Conservation (phyloP, 2,888 invertebrate genomes). For the Tricholauxania praeusta region DNA sequence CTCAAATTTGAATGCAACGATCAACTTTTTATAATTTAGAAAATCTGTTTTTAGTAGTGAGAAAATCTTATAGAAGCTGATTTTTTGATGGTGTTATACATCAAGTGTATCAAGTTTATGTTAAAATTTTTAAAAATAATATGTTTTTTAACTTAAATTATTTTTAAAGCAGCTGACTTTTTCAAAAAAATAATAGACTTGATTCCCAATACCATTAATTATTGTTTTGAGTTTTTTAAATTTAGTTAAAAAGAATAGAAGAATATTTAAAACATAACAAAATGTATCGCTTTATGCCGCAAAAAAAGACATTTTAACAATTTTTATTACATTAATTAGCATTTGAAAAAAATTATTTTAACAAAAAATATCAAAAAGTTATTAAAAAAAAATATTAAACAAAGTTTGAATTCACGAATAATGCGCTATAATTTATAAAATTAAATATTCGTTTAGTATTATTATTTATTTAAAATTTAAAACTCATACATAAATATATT, state of each 20-base stretch:
- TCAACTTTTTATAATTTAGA: slow-evolving; percentile 5
- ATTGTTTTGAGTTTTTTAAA: no score
- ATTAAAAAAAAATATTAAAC: neutral
- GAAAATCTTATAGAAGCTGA: neutral
- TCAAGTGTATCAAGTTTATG: no score
- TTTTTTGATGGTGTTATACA: no score
- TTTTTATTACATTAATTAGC: slow-evolving; percentile 13
- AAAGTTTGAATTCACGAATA: neutral
- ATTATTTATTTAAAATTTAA: neutral
- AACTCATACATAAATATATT: neutral
- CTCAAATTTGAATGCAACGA: slow-evolving; percentile 10
- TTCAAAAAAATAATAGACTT: no score
- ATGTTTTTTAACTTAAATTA: no score
- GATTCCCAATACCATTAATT: no score
- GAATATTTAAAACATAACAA: no score
- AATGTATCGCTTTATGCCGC: no score
- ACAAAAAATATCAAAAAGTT: slow-evolving; percentile 17
- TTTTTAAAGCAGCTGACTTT: no score
- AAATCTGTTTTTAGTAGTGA: neutral
- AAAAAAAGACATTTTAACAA: slow-evolving; percentile 23
- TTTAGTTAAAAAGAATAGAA: no score
- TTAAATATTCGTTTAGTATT: no score
- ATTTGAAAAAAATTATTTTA: slow-evolving; percentile 15
- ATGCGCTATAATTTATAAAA: neutral
- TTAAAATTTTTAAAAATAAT: no score